Evolutionary conservation across 2,113 vertebrate species (phyloP).

Genomic region (Cynoglossus semilaevis): DNA sequence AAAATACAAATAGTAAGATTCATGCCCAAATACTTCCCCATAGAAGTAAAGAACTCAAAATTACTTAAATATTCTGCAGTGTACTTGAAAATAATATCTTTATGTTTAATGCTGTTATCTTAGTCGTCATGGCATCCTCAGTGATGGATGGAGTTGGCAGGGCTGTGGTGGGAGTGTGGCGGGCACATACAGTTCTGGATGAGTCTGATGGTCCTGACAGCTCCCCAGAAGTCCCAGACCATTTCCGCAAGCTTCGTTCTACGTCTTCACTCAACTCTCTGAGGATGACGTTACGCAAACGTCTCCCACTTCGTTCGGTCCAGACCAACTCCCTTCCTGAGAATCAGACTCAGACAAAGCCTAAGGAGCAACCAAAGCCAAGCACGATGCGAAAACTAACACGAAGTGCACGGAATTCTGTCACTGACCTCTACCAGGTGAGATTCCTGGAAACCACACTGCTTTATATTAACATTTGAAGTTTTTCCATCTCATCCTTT

Average conservation of each 20-base stretch:
- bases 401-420: conserved; percentile 79
- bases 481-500: neutral
- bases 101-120: neutral
- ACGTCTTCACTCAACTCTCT: conserved; percentile 79
- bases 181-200: conserved; percentile 76
- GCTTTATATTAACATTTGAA: neutral
- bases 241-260: conserved; percentile 70
- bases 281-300: conserved; percentile 82
- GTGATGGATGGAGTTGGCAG: conserved; percentile 72
- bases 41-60: too few relatives aligned
- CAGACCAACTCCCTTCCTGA: conserved; percentile 75
- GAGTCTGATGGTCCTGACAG: conserved; percentile 75
- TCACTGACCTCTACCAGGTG: conserved; percentile 85
- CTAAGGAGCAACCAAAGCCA: conserved; percentile 70
- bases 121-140: conserved; percentile 54
- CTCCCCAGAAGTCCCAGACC: conserved; percentile 70
- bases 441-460: neutral
- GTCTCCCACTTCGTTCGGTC: conserved; percentile 78
- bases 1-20: too few relatives aligned
- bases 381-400: conserved; percentile 71
- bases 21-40: too few relatives aligned
- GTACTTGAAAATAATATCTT: too few relatives aligned
- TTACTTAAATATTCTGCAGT: too few relatives aligned
- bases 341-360: conserved; percentile 74
- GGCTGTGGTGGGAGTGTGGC: conserved; percentile 72